Evolutionary conservation across 2,113 vertebrate genomes (phyloP).

Genomic region (Symphodus melops): DNA sequence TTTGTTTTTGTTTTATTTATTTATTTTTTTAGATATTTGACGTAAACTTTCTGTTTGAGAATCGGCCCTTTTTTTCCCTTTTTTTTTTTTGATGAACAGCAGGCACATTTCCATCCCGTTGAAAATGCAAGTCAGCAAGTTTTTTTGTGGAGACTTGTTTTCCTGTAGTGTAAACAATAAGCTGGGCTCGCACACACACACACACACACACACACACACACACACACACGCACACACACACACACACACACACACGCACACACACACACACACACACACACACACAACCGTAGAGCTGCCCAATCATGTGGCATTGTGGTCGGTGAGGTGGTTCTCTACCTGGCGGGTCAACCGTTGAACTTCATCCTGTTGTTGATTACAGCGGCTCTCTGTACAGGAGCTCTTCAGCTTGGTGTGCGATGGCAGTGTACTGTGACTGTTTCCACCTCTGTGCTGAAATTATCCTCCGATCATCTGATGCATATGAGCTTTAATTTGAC

Average conservation of each 20-base stretch:
- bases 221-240: constrained; percentile 20
- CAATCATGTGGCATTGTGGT: constrained; percentile 32
- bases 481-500: constrained; percentile 16
- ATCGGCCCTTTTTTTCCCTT: constrained; percentile 7
- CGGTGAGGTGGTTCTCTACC: constrained; percentile 26
- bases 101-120: constrained; percentile 18
- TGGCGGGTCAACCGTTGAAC: constrained; percentile 7
- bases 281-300: constrained; percentile 26
- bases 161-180: constrained; percentile 65
- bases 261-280: constrained; percentile 21
- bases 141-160: constrained; percentile 35
- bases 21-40: constrained; percentile 23
- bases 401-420: not conserved
- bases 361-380: constrained; percentile 38
- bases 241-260: constrained; percentile 19
- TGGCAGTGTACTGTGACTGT: constrained; percentile 1
- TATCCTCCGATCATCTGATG: not conserved
- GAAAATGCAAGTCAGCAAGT: constrained; percentile 36
- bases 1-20: constrained; percentile 24
- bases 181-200: constrained; percentile 3
- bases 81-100: constrained; percentile 30
- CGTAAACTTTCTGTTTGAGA: constrained; percentile 57
- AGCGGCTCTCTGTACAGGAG: not conserved
- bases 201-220: not conserved
- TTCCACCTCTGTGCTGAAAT: constrained; percentile 24